Evolutionary conservation across 2,888 invertebrate genomes (phyloP), one percentile per base, ranked within the genome.

Genomic region (Oligia strigilis): DNA sequence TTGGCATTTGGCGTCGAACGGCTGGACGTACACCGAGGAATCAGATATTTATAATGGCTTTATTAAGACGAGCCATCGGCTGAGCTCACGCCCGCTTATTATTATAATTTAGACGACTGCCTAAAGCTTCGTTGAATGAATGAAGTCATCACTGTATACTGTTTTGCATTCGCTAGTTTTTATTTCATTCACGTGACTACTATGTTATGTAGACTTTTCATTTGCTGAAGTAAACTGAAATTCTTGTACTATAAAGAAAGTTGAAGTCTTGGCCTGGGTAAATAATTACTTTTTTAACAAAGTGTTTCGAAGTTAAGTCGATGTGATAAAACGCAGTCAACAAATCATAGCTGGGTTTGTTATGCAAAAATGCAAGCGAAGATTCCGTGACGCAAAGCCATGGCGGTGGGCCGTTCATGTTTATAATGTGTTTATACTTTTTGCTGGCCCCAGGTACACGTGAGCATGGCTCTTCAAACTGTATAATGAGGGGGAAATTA

Each of bases 41-140:
- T 96, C 95, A 95, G 95, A 96, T 96, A 96, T 96, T 95, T 96
- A 95, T 97, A 97, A 97, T 97, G 95, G 95, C 97, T 97, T 96
- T 96, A 97, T 97, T 96, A 96, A 96, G 95, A 94, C 95, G 92
- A 93, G 93, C 94, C 93, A 94, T 95, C 93, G 94, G 90, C 90
- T 92, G 93, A 94, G 93, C 94, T 95, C 96, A 95, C 96, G 95
- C 96, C 96, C 96, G 95, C 95, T 97, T 97, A 97, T 97, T 97
- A 97, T 96, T 95, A 95, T 97, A 97, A 97, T 97, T 95, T 96
- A 97, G 96, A 96, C 95, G 96, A 95, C 93, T 96, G 96, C 96
- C 96, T 93, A 95, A 96, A 97, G 96, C 95, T 93, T 91, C 92
- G 90, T 90, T 91, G 92, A 89, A 89, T 90, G 93, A 96, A 97